These are phyloP conservation scores for Pelusios castaneus DNA, from an alignment of 2,113 vertebrate species.

Conservation along the genomic window DNA sequence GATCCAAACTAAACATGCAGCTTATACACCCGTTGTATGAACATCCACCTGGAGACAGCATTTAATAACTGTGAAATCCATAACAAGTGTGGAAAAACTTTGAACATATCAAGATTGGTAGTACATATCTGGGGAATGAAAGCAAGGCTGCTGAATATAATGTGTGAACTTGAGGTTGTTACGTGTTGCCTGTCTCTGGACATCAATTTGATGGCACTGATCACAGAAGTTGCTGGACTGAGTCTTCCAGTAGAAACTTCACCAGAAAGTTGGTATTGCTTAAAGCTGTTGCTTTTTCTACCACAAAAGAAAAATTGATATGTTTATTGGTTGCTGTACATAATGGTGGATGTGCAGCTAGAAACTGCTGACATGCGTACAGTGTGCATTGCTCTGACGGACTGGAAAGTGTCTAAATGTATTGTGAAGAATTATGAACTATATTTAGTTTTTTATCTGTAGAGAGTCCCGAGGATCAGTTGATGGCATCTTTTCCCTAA, in stretches of 20 bases:
- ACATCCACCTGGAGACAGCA: background rate
- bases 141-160: background rate
- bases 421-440: background rate
- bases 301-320: constrained; percentile 40
- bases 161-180: background rate
- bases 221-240: constrained; percentile 46
- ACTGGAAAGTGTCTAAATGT: constrained; percentile 12
- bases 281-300: constrained; percentile 48
- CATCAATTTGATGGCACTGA: background rate
- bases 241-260: constrained; percentile 62
- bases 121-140: background rate
- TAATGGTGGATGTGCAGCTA: constrained; percentile 45
- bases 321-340: constrained; percentile 56
- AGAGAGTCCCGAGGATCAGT: background rate
- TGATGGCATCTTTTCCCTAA: constrained; percentile 28
- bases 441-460: constrained; percentile 20
- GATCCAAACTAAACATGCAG: background rate
- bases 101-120: background rate
- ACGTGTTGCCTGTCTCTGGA: background rate
- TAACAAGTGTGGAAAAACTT: background rate
- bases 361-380: constrained; percentile 54
- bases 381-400: constrained; percentile 7
- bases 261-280: constrained; percentile 53
- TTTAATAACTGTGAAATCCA: background rate
- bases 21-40: constrained; percentile 7